Evolutionary conservation across 2,888 invertebrate species (phyloP).

Genomic region (Antheraea assamensis): DNA sequence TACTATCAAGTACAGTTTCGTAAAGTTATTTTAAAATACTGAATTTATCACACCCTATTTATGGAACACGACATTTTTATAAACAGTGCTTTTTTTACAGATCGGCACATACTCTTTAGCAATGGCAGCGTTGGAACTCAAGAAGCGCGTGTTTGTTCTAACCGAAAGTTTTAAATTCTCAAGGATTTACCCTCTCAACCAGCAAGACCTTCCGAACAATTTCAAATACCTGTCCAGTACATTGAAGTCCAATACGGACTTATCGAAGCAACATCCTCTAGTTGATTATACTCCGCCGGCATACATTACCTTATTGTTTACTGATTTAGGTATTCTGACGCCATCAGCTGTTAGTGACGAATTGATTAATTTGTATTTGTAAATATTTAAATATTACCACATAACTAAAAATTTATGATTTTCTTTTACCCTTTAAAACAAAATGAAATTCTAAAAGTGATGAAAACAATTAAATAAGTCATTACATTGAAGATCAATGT

Average conservation of each 20-base stretch:
- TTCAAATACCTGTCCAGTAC: constrained; percentile 87
- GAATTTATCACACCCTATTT: neutral
- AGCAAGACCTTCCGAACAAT: constrained; percentile 93
- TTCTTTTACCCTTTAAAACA: neutral
- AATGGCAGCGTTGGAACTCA: constrained; percentile 92
- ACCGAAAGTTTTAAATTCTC: constrained; percentile 99
- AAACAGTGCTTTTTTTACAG: constrained; percentile 63
- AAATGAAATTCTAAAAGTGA: too few species aligned
- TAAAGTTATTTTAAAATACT: too few species aligned
- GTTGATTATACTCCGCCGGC: constrained; percentile 99
- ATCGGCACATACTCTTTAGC: constrained; percentile 93
- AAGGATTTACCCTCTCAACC: constrained; percentile 95
- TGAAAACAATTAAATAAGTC: too few species aligned
- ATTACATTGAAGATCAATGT: too few species aligned
- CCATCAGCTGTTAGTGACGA: constrained; percentile 99
- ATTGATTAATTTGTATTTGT: constrained; percentile 97
- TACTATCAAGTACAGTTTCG: too few species aligned
- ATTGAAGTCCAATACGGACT: constrained; percentile 57
- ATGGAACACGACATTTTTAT: too few species aligned
- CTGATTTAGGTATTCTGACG: constrained; percentile 97
- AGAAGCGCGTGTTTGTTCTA: constrained; percentile 97
- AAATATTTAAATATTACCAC: constrained; percentile 54
- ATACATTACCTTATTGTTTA: constrained; percentile 95
- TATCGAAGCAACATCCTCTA: constrained; percentile 89
- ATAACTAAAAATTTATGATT: constrained; percentile 18